Evolutionary conservation across 2,113 vertebrate genomes (phyloP), one percentile per base, ranked within the genome.

Genomic region (Seriola aureovittata): DNA sequence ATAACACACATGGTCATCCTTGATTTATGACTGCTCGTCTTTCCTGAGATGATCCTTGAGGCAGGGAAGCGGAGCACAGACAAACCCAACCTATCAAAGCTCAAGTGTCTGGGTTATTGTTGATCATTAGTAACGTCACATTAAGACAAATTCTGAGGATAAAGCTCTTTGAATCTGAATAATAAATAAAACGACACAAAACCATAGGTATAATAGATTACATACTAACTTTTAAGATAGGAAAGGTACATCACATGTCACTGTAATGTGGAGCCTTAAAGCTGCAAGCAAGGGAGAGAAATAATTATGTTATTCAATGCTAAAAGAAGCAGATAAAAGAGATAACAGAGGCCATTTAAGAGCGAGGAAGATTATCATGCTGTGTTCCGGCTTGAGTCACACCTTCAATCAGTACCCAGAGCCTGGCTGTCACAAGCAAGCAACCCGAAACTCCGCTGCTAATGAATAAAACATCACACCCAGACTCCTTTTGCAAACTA

Each of bases 401-500:
- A 60, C 55, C 75, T 76, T 84, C 71, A 86, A 81, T 86, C 72
- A 85, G 54, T 73, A 44, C 40, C 44, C 12, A 57, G 55, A 66
- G 63, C 64, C 71, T 84, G 48, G 32, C 77, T 71, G 70, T 69
- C 70, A 71, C 69, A 81, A 74, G 74, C 66, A 83, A 59, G 80
- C 82, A 89, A 92, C 88, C 71, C 16, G 40, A 88, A 59, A 74
- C 77, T 38, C 14, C 67, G 78, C 78, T 74, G 59, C 75, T 81
- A 10, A 75, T 94, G 86, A 94, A 94, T 93, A 91, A 94, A 93
- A 89, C 89, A 94, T 90, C 66, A 73, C 23, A 14, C n/a, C 34
- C 4, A 1, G 67, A 66, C 77, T 85, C 38, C 58, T 52, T 70
- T 79, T 11, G 72, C 55, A 84, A 84, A 83, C 84, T 86, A 86